Evolutionary conservation across 2,888 invertebrate genomes (phyloP), one percentile per base, ranked within the genome.

Genomic region (Hemicrepidius hirtus): DNA sequence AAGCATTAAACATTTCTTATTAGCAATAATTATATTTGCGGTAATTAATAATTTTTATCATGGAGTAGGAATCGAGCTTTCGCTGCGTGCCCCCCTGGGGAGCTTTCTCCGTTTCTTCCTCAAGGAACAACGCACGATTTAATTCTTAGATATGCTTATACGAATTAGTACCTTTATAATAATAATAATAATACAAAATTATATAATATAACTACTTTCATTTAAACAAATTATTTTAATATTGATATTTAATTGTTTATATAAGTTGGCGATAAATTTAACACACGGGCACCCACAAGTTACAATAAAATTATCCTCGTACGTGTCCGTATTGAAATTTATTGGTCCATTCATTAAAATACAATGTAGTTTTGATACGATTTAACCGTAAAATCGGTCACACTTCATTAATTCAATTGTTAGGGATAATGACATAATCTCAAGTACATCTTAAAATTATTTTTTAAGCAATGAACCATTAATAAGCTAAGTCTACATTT

Each of bases 381-480:
- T 40, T 40, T 59, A 59, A 59, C 18, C 59, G 32, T 55, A 55
- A 55, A 55, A 55, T 55, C 13, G 10, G 53, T 55, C n/a, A 55
- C 24, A 24, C n/a, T 55, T 55, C 59, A 21, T 59, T 37, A 59
- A 37, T 59, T 59, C n/a, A 18, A 10, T 37, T 20, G 16, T 40
- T 18, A 20, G 0, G 40, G 13, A 59, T 37, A 59, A 59, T 40
- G 37, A 59, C 37, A 59, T 9, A 59, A 59, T 57, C 57, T 32
- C 28, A 32, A 21, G 21, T 9, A 21, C 21, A 20, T 21, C 50
- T 50, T 21, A 24, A 50, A 24, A 50, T 1, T 5, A 50, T 50
- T 24, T 20, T 50, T 21, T 20, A 49, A 12, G 49, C 16, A 49
- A 18, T 49, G 49, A 20, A 49, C n/a, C 40, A 13, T 49, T 49